Percentiles rank a stretch among this genome's conserved stretches.
Conservation (phyloP, 2,797 vertebrate species). For the Poliocrania exsul region DNA sequence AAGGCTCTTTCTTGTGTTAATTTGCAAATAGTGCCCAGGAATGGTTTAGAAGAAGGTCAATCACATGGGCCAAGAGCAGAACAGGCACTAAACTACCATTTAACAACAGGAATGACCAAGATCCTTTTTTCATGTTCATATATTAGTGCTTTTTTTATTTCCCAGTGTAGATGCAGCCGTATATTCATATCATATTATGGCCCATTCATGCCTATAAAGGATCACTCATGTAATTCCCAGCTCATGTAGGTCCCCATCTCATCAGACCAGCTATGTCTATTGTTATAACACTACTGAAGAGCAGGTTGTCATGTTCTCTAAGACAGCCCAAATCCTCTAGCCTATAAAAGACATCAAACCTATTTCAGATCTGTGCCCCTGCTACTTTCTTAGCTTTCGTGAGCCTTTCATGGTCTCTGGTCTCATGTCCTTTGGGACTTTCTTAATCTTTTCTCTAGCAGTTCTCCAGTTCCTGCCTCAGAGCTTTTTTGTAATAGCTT, state of each 20-base stretch:
- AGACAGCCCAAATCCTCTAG: not conserved
- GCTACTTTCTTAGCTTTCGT: not conserved
- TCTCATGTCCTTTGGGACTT: not conserved
- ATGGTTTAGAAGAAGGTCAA: not conserved
- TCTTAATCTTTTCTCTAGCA: slow-evolving; percentile 1
- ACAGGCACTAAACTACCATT: not conserved
- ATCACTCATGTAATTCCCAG: not conserved
- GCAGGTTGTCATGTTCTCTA: not conserved
- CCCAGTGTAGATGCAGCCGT: not conserved
- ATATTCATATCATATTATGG: not conserved
- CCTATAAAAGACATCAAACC: slow-evolving; percentile 8
- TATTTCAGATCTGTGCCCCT: not conserved
- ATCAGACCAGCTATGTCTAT: not conserved
- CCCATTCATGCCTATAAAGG: not conserved
- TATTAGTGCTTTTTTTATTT: not conserved
- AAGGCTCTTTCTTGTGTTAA: not conserved
- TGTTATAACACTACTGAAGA: not conserved
- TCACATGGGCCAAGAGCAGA: not conserved
- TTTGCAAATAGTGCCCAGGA: not conserved
- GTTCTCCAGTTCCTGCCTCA: not conserved
- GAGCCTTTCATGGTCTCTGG: not conserved
- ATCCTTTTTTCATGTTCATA: not conserved
- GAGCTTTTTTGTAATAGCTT: not conserved
- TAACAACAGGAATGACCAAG: not conserved
- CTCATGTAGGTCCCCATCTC: not conserved